phyloP scores from a whole-genome alignment of 2,113 vertebrate species.

The Coregonus clupeaformis region DNA sequence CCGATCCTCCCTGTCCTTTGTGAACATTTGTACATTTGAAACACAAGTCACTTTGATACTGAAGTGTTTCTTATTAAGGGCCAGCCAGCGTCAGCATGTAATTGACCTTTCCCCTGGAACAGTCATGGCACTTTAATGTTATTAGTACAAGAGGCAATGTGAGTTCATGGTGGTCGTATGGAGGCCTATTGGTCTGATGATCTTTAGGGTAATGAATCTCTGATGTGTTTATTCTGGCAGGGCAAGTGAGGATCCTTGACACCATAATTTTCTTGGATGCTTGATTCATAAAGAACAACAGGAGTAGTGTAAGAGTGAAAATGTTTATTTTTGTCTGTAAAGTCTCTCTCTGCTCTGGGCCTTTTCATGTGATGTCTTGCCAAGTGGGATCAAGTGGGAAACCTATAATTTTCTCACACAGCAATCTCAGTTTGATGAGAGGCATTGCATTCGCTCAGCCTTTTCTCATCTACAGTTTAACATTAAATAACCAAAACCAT shows the following conservation, averaged over 20 bases:
- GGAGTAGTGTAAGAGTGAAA: not conserved
- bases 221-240: conserved; percentile 11
- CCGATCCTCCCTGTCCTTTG: not conserved
- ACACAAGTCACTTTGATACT: conserved; percentile 20
- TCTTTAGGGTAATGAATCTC: not conserved
- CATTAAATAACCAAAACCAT: not conserved
- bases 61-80: conserved; percentile 12
- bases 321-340: conserved; percentile 21
- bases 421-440: conserved; percentile 32
- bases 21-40: not conserved
- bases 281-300: conserved; percentile 26
- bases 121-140: conserved; percentile 13
- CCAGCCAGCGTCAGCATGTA: conserved; percentile 11
- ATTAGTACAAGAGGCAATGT: conserved; percentile 18
- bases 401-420: conserved; percentile 51
- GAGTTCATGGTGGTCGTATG: conserved; percentile 13
- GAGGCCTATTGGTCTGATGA: not conserved
- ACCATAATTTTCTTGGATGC: not conserved
- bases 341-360: conserved; percentile 19
- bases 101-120: conserved; percentile 39
- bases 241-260: conserved; percentile 9
- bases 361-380: conserved; percentile 31
- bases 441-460: not conserved
- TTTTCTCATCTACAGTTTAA: not conserved
- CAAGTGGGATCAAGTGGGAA: conserved; percentile 52